Percentiles rank a stretch among this genome's conserved stretches.
Evolutionary conservation across 92 coral and sea anemone species (phyloP).

Genomic region (Meandrina meandrites): DNA sequence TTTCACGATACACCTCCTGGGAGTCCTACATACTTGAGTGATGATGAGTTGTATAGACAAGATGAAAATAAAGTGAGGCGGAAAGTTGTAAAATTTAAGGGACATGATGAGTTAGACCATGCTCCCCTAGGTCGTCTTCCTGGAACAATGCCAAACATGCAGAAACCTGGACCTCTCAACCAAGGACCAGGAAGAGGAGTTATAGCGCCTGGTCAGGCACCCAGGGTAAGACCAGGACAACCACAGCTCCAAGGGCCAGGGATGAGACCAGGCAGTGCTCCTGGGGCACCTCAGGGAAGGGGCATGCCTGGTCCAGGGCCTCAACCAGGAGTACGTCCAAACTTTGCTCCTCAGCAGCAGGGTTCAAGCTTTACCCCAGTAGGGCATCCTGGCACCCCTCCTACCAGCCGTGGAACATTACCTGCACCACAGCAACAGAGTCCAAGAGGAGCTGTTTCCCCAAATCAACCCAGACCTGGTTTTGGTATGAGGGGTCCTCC

Average conservation of each 20-base stretch:
- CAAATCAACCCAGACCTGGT: conserved; percentile 54
- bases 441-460: conserved; percentile 55
- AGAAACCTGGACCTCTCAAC: conserved; percentile 28
- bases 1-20: conserved; percentile 69
- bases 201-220: conserved; percentile 31
- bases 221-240: conserved; percentile 33
- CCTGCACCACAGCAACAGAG: conserved; percentile 68
- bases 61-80: conserved; percentile 57
- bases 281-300: conserved; percentile 57
- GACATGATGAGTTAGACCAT: conserved; percentile 46
- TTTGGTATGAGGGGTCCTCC: conserved; percentile 55
- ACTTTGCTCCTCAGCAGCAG: conserved; percentile 69
- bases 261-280: conserved; percentile 37
- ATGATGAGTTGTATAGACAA: conserved; percentile 76
- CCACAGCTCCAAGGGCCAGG: conserved; percentile 44
- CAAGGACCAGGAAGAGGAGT: conserved; percentile 49
- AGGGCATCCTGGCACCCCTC: conserved; percentile 34
- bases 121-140: conserved; percentile 16
- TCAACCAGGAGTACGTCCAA: conserved; percentile 73
- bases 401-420: conserved; percentile 22
- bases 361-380: conserved; percentile 68
- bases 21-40: conserved; percentile 77
- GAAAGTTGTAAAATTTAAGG: conserved; percentile 80
- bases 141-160: conserved; percentile 17
- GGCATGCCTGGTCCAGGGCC: conserved; percentile 64